These are phyloP conservation scores for Neocloeon triangulifer DNA, from an alignment of 1,140 invertebrate genomes.

Conservation along the genomic window DNA sequence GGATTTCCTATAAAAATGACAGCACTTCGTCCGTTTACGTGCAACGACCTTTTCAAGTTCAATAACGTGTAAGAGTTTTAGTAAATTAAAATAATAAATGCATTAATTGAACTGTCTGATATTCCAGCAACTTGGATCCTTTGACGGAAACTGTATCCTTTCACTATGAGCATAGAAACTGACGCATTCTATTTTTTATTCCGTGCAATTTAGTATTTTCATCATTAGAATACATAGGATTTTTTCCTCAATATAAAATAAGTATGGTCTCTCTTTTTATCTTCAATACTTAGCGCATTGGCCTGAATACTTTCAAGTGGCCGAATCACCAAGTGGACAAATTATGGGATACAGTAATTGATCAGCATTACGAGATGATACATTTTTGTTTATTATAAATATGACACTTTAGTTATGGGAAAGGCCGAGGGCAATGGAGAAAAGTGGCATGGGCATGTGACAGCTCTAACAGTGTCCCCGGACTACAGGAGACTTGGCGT, in stretches of 20 bases:
- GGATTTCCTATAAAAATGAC: too few relatives aligned
- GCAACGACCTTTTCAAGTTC: slow-evolving; percentile 86
- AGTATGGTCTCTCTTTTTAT: slow-evolving; percentile 93
- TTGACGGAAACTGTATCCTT: slow-evolving; percentile 82
- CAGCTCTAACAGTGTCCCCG: slow-evolving; percentile 88
- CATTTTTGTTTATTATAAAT: too few relatives aligned
- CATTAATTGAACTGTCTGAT: neutral
- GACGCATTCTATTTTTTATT: too few relatives aligned
- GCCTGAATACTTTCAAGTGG: slow-evolving; percentile 98
- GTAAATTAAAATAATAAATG: neutral
- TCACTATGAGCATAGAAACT: too few relatives aligned
- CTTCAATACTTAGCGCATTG: slow-evolving; percentile 93
- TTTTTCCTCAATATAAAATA: slow-evolving; percentile 11
- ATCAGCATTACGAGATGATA: too few relatives aligned
- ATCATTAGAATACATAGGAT: slow-evolving; percentile 1
- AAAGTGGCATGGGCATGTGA: slow-evolving; percentile 98
- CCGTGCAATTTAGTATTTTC: slow-evolving; percentile 5
- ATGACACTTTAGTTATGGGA: slow-evolving; percentile 96
- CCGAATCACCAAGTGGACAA: slow-evolving; percentile 80
- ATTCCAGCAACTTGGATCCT: slow-evolving; percentile 78
- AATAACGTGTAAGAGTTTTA: slow-evolving; percentile 70
- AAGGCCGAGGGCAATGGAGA: slow-evolving; percentile 89
- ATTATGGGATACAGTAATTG: slow-evolving; percentile 98
- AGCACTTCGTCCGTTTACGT: slow-evolving; percentile 75
- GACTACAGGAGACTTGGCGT: slow-evolving; percentile 78